Evolutionary conservation across 2,888 invertebrate genomes (phyloP).

Genomic region (Agrotis exclamationis): DNA sequence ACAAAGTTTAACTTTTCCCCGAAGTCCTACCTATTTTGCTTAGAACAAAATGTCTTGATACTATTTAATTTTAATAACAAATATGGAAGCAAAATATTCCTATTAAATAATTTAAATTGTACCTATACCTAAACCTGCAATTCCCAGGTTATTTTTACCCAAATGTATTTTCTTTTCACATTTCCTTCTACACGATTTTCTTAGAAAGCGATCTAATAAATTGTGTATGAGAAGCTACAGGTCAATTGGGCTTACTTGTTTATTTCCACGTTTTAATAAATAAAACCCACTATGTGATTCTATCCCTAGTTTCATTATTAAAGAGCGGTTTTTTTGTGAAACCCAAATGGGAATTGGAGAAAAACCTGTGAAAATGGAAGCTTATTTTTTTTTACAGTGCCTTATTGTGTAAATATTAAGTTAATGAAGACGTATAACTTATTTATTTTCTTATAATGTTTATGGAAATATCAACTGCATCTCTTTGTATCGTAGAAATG

Average conservation of each 20-base stretch:
- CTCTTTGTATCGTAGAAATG: neutral
- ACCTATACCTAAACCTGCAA: too few relatives aligned
- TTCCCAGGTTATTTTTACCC: neutral
- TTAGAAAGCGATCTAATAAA: conserved; percentile 30
- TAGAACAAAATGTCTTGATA: neutral
- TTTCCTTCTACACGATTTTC: conserved; percentile 11
- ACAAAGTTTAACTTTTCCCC: neutral
- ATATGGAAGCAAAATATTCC: neutral
- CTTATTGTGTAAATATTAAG: neutral
- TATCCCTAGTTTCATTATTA: conserved; percentile 11
- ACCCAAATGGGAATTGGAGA: conserved; percentile 3
- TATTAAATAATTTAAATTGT: neutral
- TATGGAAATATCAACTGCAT: neutral
- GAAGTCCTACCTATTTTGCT: neutral
- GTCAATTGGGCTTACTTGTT: conserved; percentile 41
- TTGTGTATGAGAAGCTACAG: conserved; percentile 56
- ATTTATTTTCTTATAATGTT: neutral
- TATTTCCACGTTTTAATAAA: conserved; percentile 39
- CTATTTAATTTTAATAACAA: neutral
- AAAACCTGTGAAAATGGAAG: neutral
- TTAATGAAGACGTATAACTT: neutral
- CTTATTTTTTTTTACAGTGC: neutral
- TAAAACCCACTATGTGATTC: conserved; percentile 25
- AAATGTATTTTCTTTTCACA: neutral
- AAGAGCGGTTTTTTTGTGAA: conserved; percentile 4